Evolutionary conservation across 2,113 vertebrate genomes (phyloP), one percentile per base, ranked within the genome.

Genomic region (Cheilinus undulatus): DNA sequence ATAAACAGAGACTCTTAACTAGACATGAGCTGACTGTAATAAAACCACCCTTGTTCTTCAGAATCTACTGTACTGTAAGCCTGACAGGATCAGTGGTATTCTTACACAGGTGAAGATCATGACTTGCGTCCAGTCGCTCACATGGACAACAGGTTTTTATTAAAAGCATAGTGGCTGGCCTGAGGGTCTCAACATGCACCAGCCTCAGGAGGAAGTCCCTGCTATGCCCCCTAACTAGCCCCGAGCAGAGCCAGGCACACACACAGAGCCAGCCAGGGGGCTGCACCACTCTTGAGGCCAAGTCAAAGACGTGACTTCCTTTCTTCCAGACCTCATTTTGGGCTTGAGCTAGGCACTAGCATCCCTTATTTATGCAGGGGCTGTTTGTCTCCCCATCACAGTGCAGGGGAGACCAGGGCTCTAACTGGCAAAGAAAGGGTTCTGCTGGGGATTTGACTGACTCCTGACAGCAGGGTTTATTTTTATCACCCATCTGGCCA

Each of bases 401-500:
- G 73, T 57, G 70, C 59, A 62, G 85, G 50, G n/a, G 78, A 78
- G 82, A 69, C 68, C 62, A 45, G 69, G 26, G 45, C 65, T 66
- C 49, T 86, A 66, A 43, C 65, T 66, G 70, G 86, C 69, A 84
- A 78, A 81, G 85, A 81, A 63, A 58, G 70, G 77, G 67, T 24
- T 57, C 78, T 86, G 78, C 85, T 73, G 74, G 87, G 86, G 82
- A 87, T 83, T 80, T 88, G 89, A 89, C 80, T 89, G 86, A 91
- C 78, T 91, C 84, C 85, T 89, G 89, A 89, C 89, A 84, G 87
- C 74, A 88, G 65, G 76, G 73, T 85, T 88, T 92, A 90, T 93
- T 93, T 93, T 92, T 93, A 90, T 86, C 87, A 83, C 86, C 89
- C 90, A 90, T 94, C 91, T 93, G 91, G 83, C 85, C 88, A 82